These are phyloP conservation scores for Psix sp. DNA, from an alignment of 1,140 invertebrate species.

Conservation along the genomic window DNA sequence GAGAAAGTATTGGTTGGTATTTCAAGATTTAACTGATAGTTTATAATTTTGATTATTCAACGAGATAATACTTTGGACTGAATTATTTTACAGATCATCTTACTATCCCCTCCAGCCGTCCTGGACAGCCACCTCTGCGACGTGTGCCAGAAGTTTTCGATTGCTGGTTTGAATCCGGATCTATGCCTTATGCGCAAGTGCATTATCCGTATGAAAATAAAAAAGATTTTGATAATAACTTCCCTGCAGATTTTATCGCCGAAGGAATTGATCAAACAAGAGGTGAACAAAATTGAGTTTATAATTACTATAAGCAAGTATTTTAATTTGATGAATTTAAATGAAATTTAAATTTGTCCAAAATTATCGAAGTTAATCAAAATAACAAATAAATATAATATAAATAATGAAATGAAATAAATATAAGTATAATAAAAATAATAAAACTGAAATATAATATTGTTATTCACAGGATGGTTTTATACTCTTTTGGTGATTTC, in stretches of 20 bases:
- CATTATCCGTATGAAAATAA: conserved; percentile 97
- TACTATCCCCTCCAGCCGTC: conserved; percentile 91
- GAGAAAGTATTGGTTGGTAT: conserved; percentile 88
- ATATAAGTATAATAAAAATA: no score
- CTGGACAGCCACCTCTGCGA: conserved; percentile 88
- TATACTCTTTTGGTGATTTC: conserved; percentile 98
- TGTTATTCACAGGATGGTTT: conserved; percentile 86
- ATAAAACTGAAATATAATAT: no score
- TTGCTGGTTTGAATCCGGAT: conserved; percentile 99
- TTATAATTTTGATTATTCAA: not conserved
- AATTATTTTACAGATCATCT: conserved; percentile 82
- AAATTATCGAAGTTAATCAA: no score
- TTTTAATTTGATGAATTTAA: no score
- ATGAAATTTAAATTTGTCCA: no score
- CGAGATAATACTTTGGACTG: no score
- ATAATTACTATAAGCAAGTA: no score
- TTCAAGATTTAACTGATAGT: not conserved
- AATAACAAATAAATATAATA: no score
- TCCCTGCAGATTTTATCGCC: conserved; percentile 99
- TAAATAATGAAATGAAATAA: no score
- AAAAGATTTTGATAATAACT: conserved; percentile 94
- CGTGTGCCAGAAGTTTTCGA: conserved; percentile 98
- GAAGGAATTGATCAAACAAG: conserved; percentile 99
- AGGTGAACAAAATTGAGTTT: no score
- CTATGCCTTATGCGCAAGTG: conserved; percentile 98